phyloP scores from a whole-genome alignment of 2,888 invertebrate genomes.

The Trachelus stipa region DNA sequence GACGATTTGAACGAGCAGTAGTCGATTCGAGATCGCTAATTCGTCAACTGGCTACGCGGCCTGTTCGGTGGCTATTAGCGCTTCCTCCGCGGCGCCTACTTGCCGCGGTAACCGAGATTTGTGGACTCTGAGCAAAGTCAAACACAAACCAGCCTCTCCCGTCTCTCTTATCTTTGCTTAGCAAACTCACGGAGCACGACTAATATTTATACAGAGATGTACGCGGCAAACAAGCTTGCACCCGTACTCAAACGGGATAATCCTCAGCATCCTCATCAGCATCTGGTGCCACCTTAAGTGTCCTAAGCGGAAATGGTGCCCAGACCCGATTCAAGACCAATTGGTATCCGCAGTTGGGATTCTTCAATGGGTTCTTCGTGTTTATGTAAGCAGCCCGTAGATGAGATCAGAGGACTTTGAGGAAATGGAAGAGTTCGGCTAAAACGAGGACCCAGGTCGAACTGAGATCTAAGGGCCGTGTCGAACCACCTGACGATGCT shows the following conservation, averaged over 20 bases:
- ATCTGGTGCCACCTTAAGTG: background rate
- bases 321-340: too few relatives aligned
- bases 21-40: conserved; percentile 28
- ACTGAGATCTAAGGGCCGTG: conserved; percentile 2
- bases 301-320: background rate
- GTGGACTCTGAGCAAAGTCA: conserved; percentile 53
- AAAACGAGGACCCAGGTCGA: too few relatives aligned
- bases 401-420: too few relatives aligned
- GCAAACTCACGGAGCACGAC: conserved; percentile 51
- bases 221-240: conserved; percentile 19
- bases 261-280: conserved; percentile 7
- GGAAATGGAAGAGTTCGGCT: too few relatives aligned
- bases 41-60: background rate
- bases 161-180: conserved; percentile 52
- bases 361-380: too few relatives aligned
- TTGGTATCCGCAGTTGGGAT: too few relatives aligned
- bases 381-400: too few relatives aligned
- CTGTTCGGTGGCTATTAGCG: conserved; percentile 12
- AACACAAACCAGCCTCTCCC: conserved; percentile 27
- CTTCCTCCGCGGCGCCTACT: background rate
- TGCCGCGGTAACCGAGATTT: conserved; percentile 51
- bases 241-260: conserved; percentile 19
- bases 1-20: conserved; percentile 19
- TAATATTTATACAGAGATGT: conserved; percentile 56
- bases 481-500: conserved; percentile 30